Evolutionary conservation across 2,113 vertebrate genomes (phyloP).

Genomic region (Ictidomys tridecemlineatus): DNA sequence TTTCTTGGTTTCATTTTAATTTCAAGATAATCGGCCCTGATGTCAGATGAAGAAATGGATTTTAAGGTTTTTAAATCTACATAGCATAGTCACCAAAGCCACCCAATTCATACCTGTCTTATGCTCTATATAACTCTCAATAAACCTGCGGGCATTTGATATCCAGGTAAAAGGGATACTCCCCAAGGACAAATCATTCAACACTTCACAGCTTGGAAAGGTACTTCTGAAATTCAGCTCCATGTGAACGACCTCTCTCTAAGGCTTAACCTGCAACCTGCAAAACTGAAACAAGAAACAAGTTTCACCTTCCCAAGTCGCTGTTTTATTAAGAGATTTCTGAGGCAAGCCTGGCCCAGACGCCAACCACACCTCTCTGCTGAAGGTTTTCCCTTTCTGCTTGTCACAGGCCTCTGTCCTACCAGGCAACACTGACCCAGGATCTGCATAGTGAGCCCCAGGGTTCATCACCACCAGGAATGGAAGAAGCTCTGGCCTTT

Average conservation of each 20-base stretch:
- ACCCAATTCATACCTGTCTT: neutral
- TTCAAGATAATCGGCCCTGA: neutral
- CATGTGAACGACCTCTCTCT: neutral
- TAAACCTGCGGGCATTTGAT: neutral
- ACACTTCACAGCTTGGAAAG: neutral
- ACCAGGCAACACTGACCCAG: neutral
- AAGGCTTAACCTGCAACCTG: neutral
- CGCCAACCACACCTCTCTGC: neutral
- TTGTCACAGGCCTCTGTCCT: neutral
- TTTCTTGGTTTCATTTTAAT: neutral
- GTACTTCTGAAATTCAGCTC: neutral
- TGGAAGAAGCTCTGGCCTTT: neutral
- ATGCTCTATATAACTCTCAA: neutral
- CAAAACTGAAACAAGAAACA: neutral
- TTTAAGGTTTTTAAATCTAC: neutral
- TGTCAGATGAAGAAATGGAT: neutral
- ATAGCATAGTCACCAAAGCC: neutral
- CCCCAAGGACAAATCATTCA: neutral
- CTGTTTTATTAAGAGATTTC: neutral
- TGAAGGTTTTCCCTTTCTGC: neutral
- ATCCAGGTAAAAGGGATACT: neutral
- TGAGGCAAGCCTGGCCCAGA: slow-evolving; percentile 17
- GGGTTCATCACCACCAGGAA: neutral
- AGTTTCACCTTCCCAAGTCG: neutral
- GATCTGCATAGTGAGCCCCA: neutral